Conservation (phyloP, 2,797 vertebrate genomes). For the Cercopithecus diana region DNA sequence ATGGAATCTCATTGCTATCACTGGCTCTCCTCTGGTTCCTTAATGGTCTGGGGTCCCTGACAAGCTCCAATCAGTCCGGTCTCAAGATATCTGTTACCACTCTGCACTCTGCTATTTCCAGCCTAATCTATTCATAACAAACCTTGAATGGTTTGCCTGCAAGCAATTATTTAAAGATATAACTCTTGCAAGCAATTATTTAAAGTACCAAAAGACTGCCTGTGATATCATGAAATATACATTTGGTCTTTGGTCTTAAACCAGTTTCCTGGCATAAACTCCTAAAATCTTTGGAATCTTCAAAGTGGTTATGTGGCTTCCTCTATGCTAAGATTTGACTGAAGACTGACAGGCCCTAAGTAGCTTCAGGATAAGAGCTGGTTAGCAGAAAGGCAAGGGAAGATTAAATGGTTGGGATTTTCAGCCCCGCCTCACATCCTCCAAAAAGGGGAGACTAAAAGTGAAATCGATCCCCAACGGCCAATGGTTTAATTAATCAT, state of each 20-base stretch:
- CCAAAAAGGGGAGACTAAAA: background rate
- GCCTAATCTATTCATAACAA: background rate
- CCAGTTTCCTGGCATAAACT: background rate
- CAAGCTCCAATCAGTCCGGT: background rate
- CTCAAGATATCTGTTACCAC: background rate
- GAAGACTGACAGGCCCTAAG: background rate
- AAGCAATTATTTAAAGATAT: conserved; percentile 2
- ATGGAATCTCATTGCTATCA: background rate
- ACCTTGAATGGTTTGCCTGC: background rate
- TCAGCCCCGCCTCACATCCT: background rate
- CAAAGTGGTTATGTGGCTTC: background rate
- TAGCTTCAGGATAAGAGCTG: background rate
- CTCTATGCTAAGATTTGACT: background rate
- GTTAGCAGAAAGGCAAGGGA: background rate
- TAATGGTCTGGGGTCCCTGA: background rate
- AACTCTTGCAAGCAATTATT: background rate
- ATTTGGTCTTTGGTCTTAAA: background rate
- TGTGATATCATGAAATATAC: background rate
- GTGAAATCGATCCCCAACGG: background rate
- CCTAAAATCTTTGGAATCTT: background rate
- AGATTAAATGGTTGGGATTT: background rate
- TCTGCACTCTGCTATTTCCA: background rate
- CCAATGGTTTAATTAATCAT: background rate
- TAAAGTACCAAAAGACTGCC: background rate
- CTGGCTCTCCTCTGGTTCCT: background rate